Evolutionary conservation across 2,888 invertebrate species (phyloP), one percentile per base, ranked within the genome.

Genomic region (Drosophila pegasa): DNA sequence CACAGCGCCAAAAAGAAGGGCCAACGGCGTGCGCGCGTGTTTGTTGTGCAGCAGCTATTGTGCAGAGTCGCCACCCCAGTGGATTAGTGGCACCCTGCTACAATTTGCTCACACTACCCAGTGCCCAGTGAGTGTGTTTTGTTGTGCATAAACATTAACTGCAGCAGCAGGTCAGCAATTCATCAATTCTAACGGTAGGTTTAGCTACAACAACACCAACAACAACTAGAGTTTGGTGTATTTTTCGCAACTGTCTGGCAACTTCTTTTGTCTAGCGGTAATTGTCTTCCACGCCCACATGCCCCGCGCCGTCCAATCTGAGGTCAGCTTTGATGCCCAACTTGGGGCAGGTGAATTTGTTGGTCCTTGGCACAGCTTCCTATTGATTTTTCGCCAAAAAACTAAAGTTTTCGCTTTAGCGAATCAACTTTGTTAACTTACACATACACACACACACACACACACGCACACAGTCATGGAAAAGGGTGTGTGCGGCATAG

Each of bases 71-170:
- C 87, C 90, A 90, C 91, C 88, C 85, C 90, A 70, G 85, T 89
- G 91, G 91, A 91, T 90, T 91, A 90, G 91, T 90, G 90, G 90
- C 88, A 83, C 86, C 71, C 74, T 85, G 87, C 59, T 72, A 75
- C 78, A 75, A 82, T 62, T 72, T 62, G 63, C 83, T 72, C 41
- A 54, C 87, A 76, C 76, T 59, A 47, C 51, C 41, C 12, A 50
- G 48, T 48, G 48, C 41, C 27, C 57, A 59, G 69, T 68, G 22
- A 57, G 68, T 69, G 68, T 69, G 25, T 40, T 65, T 59, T 25
- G 31, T n/a, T n/a, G 64, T 63, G 62, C 58, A 64, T 55, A 61
- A 74, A 55, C 50, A 59, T 37, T 51, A 68, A 63, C 41, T 51
- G 54, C 54, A 62, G 31, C 14, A 62, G 31, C 14, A 54, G 40